Evolutionary conservation across 2,113 vertebrate species (phyloP).

Genomic region (Pterocles burchelli): DNA sequence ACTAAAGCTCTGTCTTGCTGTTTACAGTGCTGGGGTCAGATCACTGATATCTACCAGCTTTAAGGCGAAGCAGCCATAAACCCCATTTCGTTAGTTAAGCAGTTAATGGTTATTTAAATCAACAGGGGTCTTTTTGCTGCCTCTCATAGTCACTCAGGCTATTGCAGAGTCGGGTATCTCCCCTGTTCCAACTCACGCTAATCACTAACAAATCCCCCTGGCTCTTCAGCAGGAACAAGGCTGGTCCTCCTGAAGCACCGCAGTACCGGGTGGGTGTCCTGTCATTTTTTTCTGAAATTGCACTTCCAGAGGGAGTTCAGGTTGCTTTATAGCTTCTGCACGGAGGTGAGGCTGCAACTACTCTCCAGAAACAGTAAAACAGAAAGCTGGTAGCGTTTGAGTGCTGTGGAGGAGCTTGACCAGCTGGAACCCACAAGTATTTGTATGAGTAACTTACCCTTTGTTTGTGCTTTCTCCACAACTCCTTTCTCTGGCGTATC

Average conservation of each 20-base stretch:
- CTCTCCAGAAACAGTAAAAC: neutral
- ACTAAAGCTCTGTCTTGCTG: slow-evolving; percentile 18
- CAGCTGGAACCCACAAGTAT: accelerated
- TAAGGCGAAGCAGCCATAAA: neutral
- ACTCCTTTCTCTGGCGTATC: neutral
- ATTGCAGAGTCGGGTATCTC: neutral
- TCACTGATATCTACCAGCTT: neutral
- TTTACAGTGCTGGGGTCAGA: slow-evolving; percentile 38
- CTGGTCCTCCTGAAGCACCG: neutral
- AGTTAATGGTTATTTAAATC: neutral
- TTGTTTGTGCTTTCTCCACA: neutral
- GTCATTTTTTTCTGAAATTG: neutral
- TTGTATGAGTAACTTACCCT: neutral
- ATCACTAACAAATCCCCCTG: neutral
- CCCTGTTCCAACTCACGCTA: neutral
- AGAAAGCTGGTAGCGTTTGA: neutral
- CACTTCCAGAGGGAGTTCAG: neutral
- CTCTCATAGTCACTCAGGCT: neutral
- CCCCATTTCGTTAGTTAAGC: neutral
- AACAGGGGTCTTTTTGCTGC: neutral
- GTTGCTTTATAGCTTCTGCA: neutral
- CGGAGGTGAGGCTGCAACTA: neutral
- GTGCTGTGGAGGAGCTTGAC: neutral
- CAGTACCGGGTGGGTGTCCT: neutral
- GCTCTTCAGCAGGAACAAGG: neutral